Base-by-base conservation (phyloP, 2,113 vertebrate genomes). In the Xerus inauris region DNA sequence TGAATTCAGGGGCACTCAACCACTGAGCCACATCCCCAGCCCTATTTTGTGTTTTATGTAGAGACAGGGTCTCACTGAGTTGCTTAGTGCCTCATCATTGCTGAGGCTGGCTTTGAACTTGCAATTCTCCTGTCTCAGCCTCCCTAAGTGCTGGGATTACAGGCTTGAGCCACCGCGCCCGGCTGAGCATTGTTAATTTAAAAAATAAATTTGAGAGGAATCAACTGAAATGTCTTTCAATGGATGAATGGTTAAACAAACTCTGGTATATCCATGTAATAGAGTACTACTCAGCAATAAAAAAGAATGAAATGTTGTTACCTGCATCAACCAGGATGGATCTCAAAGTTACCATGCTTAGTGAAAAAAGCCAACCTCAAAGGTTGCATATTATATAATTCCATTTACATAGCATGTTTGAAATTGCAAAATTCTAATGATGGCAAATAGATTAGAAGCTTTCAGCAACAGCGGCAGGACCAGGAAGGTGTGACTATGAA, bases 231-330 rank as follows among this genome's bases (percentile, higher is more conserved):
- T 67, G 47, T 12, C 30, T 89, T 92, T 94, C 59, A 38, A 1
- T 54, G 32, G 40, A 22, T 86, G 51, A 86, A 59, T 72, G 30
- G 20, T 71, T 75, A 71, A 81, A 67, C 14, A 49, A 24, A 28
- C 24, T 4, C 59, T 4, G 0, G 10, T 86, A 24, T 0, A 16
- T 38, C 24, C 57, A 35, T 79, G 5, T 11, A 47, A 35, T 49
- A 26, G 73, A 67, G 51, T 57, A 79, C 45, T 79, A 59, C 28
- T 92, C 45, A 81, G 7, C 45, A 59, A 51, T 54, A 40, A 85
- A 83, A 90, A 87, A n/a, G 22, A 77, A 87, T 86, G 51, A 92
- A 45, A 91, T 89, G 40, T 30, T 40, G 62, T 51, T 51, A 62
- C 32, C 45, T 38, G 47, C 4, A 51, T 10, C 3, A 47, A 8